Percentiles rank a stretch among this genome's conserved stretches.
Evolutionary conservation across 30 jellyfish, hydroid and myxozoan genomes (phyloP).

Genomic region (Hydra vulgaris): DNA sequence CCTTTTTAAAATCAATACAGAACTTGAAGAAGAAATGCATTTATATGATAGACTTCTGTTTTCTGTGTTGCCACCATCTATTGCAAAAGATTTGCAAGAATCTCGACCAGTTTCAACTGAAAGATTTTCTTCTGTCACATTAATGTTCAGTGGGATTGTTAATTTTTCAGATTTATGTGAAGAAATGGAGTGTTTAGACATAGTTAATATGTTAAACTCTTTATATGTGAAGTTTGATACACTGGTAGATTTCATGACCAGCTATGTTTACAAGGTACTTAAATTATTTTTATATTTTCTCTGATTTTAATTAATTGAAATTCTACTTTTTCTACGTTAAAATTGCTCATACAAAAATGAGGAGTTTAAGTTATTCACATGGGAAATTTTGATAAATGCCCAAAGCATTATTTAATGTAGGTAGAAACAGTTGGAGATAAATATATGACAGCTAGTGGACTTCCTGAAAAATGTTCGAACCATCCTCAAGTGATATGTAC

Average conservation of each 20-base stretch:
- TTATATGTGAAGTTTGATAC: slow-evolving; percentile 40
- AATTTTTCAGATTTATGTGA: slow-evolving; percentile 35
- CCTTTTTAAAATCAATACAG: slow-evolving; percentile 13
- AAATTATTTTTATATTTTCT: not conserved
- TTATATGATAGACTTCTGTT: slow-evolving; percentile 35
- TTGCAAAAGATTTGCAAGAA: slow-evolving; percentile 29
- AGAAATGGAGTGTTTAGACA: slow-evolving; percentile 30
- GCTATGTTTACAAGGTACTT: slow-evolving; percentile 47
- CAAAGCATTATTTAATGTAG: slow-evolving; percentile 1
- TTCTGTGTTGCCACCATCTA: slow-evolving; percentile 40
- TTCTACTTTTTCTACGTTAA: not conserved
- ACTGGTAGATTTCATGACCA: slow-evolving; percentile 24
- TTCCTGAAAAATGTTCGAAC: slow-evolving; percentile 28
- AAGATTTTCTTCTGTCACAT: slow-evolving; percentile 25
- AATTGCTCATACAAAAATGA: too few relatives aligned
- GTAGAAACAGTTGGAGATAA: slow-evolving; percentile 48
- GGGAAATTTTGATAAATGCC: not conserved
- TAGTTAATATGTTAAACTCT: slow-evolving; percentile 31
- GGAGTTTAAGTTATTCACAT: not conserved
- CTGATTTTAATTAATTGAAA: too few relatives aligned
- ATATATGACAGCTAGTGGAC: slow-evolving; percentile 45
- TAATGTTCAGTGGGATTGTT: slow-evolving; percentile 51
- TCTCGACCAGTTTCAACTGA: slow-evolving; percentile 44
- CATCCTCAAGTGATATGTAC: slow-evolving; percentile 39
- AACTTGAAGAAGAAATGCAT: slow-evolving; percentile 44